phyloP scores from a whole-genome alignment of 2,113 vertebrate genomes.

The Siniperca chuatsi region DNA sequence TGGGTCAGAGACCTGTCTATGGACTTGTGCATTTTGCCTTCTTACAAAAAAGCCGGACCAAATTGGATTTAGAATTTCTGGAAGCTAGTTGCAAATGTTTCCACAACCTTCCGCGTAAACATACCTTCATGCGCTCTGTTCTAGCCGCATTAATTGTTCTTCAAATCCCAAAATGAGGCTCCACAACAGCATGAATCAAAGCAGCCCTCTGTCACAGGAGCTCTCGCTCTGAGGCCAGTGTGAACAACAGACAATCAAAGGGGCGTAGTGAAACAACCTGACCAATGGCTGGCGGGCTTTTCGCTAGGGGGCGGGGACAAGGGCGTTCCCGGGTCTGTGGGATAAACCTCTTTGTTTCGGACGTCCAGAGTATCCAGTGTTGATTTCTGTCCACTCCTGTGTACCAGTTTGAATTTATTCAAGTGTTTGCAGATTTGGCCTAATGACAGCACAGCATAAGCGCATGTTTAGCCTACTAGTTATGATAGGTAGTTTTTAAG shows the following conservation, averaged over 20 bases:
- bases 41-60: background rate
- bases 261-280: background rate
- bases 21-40: conserved; percentile 23
- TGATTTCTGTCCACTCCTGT: conserved; percentile 10
- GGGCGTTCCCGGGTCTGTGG: conserved; percentile 39
- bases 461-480: background rate
- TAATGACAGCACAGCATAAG: background rate
- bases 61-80: no score
- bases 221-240: conserved; percentile 39
- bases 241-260: conserved; percentile 73
- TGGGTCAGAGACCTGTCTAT: conserved; percentile 20
- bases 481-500: background rate
- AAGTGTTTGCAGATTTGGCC: background rate
- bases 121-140: conserved; percentile 77
- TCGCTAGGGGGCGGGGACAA: conserved; percentile 34
- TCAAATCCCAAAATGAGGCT: conserved; percentile 49
- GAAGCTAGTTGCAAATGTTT: background rate
- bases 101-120: conserved; percentile 10
- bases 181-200: conserved; percentile 62
- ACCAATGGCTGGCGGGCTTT: conserved; percentile 46
- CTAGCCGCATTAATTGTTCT: conserved; percentile 54
- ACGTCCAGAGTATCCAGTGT: conserved; percentile 53
- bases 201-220: conserved; percentile 66
- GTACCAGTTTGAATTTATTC: background rate
- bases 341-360: conserved; percentile 81